These are phyloP conservation scores for Tinea trinotella DNA, from an alignment of 2,888 invertebrate species.

Conservation along the genomic window DNA sequence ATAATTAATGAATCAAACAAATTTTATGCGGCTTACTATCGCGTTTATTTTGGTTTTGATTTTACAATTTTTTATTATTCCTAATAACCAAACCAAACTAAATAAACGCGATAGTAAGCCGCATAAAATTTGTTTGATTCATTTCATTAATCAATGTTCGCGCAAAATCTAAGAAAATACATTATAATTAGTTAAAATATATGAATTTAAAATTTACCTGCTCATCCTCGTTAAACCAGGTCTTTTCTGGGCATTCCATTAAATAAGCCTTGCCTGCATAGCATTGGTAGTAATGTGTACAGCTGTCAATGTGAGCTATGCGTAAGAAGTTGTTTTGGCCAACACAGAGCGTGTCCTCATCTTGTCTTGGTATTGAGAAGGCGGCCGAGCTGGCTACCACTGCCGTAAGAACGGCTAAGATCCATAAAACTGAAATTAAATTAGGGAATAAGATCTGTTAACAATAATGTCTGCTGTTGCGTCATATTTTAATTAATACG, in stretches of 20 bases:
- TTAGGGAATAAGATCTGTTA: not conserved
- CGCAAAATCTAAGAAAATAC: too few species aligned
- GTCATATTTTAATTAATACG: too few species aligned
- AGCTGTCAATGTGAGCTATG: conserved; percentile 48
- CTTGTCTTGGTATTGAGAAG: conserved; percentile 57
- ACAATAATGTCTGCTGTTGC: too few species aligned
- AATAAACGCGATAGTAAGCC: too few species aligned
- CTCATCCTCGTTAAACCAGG: conserved; percentile 61
- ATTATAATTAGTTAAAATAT: not conserved
- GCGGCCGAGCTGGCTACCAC: conserved; percentile 47
- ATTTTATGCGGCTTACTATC: too few species aligned
- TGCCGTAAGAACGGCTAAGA: conserved; percentile 30
- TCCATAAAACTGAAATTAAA: conserved; percentile 15
- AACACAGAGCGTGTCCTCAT: conserved; percentile 59
- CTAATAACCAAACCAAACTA: not conserved
- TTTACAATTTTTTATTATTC: too few species aligned
- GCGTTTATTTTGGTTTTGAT: too few species aligned
- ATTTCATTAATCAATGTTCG: too few species aligned
- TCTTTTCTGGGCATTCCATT: conserved; percentile 51
- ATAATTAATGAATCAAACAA: too few species aligned
- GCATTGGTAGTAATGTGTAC: conserved; percentile 60
- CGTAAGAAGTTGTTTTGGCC: conserved; percentile 63
- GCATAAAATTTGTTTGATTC: too few species aligned
- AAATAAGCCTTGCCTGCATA: conserved; percentile 52
- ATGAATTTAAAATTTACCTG: conserved; percentile 36